These are phyloP conservation scores for Myiozetetes cayanensis DNA, from an alignment of 2,113 vertebrate species.

Conservation along the genomic window DNA sequence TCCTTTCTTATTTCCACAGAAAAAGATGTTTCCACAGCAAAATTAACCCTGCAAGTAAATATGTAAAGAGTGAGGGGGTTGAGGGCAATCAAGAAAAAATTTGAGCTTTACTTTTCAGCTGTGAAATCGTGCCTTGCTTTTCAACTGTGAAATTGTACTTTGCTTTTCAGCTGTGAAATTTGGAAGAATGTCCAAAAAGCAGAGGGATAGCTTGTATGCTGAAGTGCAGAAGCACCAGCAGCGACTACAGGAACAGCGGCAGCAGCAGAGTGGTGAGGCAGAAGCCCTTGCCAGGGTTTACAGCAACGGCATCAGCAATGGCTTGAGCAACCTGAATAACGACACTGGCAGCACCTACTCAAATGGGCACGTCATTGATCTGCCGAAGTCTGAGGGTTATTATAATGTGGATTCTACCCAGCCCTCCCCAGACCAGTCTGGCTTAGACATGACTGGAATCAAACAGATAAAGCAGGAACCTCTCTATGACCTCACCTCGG, in stretches of 20 bases:
- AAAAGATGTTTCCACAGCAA: neutral
- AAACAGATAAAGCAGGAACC: constrained; percentile 99
- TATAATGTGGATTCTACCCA: constrained; percentile 95
- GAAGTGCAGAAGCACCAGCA: constrained; percentile 99
- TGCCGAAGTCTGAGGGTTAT: constrained; percentile 92
- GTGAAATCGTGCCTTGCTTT: constrained; percentile 83
- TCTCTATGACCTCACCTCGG: constrained; percentile 95
- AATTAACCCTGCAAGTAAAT: neutral
- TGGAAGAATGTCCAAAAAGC: constrained; percentile 99
- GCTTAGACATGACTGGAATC: constrained; percentile 97
- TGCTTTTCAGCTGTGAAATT: constrained; percentile 92
- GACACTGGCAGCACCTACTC: constrained; percentile 90
- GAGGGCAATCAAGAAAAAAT: neutral
- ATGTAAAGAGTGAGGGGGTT: neutral
- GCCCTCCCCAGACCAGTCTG: constrained; percentile 96
- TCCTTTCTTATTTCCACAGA: neutral
- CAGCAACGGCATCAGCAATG: constrained; percentile 86
- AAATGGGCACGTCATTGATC: constrained; percentile 90
- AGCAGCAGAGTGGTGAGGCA: constrained; percentile 92
- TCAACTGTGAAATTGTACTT: constrained; percentile 86
- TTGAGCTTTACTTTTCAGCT: constrained; percentile 77
- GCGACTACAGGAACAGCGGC: constrained; percentile 89
- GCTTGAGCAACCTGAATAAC: constrained; percentile 86
- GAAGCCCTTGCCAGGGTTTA: constrained; percentile 94
- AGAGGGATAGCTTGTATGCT: constrained; percentile 94